These are phyloP conservation scores for Panulirus ornatus DNA, from an alignment of 1,140 invertebrate genomes.

Conservation along the genomic window DNA sequence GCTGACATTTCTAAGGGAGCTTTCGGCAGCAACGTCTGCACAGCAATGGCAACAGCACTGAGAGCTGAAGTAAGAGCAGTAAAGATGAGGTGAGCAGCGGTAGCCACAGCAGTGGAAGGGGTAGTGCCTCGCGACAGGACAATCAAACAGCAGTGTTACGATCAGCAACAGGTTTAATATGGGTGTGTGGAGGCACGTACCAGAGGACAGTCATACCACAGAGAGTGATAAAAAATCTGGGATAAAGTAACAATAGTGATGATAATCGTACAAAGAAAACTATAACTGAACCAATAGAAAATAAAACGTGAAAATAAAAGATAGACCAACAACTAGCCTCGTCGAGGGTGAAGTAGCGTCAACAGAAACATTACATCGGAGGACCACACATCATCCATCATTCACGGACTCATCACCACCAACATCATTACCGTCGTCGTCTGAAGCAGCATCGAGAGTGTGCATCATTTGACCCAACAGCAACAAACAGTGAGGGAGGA, in stretches of 20 bases:
- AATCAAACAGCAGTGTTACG: too few relatives aligned
- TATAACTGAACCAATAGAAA: neutral
- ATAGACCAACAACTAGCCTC: neutral
- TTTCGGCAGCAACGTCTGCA: neutral
- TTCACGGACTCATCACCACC: too few relatives aligned
- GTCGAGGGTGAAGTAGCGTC: neutral
- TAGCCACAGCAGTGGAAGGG: neutral
- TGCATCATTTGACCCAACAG: neutral
- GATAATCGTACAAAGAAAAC: neutral
- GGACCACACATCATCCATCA: neutral
- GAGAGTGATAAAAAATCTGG: too few relatives aligned
- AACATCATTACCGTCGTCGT: too few relatives aligned
- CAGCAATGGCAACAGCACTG: neutral
- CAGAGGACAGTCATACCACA: too few relatives aligned
- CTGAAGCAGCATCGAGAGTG: conserved; percentile 4
- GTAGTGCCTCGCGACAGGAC: neutral
- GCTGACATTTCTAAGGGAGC: too few relatives aligned
- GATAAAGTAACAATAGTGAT: neutral
- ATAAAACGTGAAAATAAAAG: neutral
- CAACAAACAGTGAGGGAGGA: neutral
- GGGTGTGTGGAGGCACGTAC: too few relatives aligned
- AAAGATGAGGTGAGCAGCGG: neutral
- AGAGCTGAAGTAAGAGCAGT: neutral
- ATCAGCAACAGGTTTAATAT: too few relatives aligned
- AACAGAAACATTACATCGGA: neutral